A percentile compares a stretch with the other conserved stretches of the same genome.
Evolutionary conservation across 2,888 invertebrate genomes (phyloP).

Genomic region (Pristionchus arcanus): DNA sequence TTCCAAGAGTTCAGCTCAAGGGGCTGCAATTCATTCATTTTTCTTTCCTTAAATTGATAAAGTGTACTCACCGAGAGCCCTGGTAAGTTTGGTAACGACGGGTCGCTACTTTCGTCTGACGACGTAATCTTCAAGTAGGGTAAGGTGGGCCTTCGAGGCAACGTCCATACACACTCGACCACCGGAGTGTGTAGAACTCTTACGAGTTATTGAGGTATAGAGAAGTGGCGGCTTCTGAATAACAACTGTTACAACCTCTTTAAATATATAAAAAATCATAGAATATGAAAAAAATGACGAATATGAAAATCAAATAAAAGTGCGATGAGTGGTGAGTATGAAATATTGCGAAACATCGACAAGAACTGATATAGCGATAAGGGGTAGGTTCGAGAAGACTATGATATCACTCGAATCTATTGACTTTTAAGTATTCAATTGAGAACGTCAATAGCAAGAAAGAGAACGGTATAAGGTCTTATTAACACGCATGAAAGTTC

Average conservation of each 20-base stretch:
- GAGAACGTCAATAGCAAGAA: too few relatives aligned
- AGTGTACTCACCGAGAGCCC: constrained; percentile 47
- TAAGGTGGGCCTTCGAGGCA: constrained; percentile 55
- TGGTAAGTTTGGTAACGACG: constrained; percentile 50
- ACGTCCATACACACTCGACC: constrained; percentile 55
- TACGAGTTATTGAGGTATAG: constrained; percentile 14
- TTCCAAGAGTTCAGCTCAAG: constrained; percentile 21
- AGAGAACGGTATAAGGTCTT: not conserved
- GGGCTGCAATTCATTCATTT: constrained; percentile 39
- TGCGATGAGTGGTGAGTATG: too few relatives aligned
- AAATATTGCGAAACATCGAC: not conserved
- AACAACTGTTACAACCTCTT: not conserved
- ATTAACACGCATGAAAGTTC: not conserved
- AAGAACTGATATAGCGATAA: not conserved
- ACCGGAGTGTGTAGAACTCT: constrained; percentile 55
- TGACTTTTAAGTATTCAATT: too few relatives aligned
- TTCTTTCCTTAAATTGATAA: not conserved
- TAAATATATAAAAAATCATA: not conserved
- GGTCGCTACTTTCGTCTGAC: constrained; percentile 48
- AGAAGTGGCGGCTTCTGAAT: constrained; percentile 45
- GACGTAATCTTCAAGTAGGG: constrained; percentile 38
- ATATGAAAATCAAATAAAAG: not conserved
- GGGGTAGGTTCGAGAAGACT: not conserved
- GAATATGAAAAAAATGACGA: not conserved
- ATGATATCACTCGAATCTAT: not conserved